Percentiles rank a stretch among this genome's conserved stretches.
phyloP scores from a whole-genome alignment of 2,888 invertebrate genomes.

The Daptonema setosum region DNA sequence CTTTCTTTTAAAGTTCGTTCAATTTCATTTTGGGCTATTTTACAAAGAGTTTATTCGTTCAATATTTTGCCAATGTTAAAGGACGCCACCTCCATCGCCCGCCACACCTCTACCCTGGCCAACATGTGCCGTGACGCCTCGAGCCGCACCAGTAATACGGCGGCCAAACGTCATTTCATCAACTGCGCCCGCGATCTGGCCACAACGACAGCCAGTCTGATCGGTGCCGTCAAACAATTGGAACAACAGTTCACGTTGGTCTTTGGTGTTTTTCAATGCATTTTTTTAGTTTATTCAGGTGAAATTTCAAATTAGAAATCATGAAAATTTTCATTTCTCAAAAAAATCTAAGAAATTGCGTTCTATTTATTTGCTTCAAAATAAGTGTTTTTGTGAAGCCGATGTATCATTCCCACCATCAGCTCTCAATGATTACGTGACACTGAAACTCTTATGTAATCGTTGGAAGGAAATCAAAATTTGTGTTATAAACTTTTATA shows the following conservation, averaged over 20 bases:
- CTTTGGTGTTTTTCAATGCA: background rate
- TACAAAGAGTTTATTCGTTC: background rate
- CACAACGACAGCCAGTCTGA: slow-evolving; percentile 73
- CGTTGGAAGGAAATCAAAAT: too few species aligned
- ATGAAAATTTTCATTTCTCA: too few species aligned
- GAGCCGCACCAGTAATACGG: slow-evolving; percentile 58
- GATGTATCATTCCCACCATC: too few species aligned
- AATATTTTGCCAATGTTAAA: slow-evolving; percentile 22
- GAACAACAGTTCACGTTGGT: slow-evolving; percentile 50
- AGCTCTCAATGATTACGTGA: too few species aligned
- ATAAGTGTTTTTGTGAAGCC: too few species aligned
- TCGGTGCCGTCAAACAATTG: slow-evolving; percentile 66
- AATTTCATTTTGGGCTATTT: background rate
- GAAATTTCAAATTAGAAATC: too few species aligned
- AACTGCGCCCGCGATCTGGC: slow-evolving; percentile 93
- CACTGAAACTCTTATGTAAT: background rate
- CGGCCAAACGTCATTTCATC: slow-evolving; percentile 79
- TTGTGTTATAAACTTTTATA: too few species aligned
- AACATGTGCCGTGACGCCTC: slow-evolving; percentile 83
- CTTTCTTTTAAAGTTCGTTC: background rate
- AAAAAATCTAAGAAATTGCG: too few species aligned
- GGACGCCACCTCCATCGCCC: slow-evolving; percentile 71
- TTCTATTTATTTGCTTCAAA: too few species aligned
- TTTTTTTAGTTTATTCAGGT: too few species aligned
- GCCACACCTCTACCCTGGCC: slow-evolving; percentile 74